Evolutionary conservation across 2,888 invertebrate species (phyloP), one percentile per base, ranked within the genome.

Genomic region (Tiliacea citrago): DNA sequence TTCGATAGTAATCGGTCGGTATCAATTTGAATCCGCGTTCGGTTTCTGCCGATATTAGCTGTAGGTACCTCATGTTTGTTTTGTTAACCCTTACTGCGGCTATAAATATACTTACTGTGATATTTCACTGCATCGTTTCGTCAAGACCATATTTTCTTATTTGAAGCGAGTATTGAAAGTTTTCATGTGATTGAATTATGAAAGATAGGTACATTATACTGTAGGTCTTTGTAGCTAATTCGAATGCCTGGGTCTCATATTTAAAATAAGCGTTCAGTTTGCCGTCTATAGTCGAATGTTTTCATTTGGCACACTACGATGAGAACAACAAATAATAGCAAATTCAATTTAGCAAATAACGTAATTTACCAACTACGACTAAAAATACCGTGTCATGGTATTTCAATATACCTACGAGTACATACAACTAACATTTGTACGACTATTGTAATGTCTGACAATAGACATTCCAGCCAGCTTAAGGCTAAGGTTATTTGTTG

Each of bases 11-110:
- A 84, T 86, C 81, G 77, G 77, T 68, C n/a, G 65, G 70, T 75
- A 83, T 84, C 81, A 74, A 84, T 84, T 84, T 74, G 74, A 75
- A 81, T 60, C 49, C 21, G 58, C 73, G 76, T 86, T 72, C 73
- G 80, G 65, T 75, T 70, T 77, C 73, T 81, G 77, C 29, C 68
- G 55, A 73, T 74, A 60, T 73, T 70, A 62, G 45, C 29, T n/a
- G n/a, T n/a, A n/a, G 79, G 21, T 45, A 39, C n/a, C 9, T n/a
- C 49, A 60, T 77, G 71, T 79, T 81, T 81, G 73, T 85, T 85
- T 79, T 77, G 71, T 57, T 74, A 77, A 75, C 71, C 63, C 63
- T 77, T 65, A 8, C 51, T 60, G 35, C 0, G 2, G 2, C 9
- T 55, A 42, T 77, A 53, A 12, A 72, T 71, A 72, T 39, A 42